Evolutionary conservation across 2,797 vertebrate species (phyloP).

Genomic region (Dipus sagitta): DNA sequence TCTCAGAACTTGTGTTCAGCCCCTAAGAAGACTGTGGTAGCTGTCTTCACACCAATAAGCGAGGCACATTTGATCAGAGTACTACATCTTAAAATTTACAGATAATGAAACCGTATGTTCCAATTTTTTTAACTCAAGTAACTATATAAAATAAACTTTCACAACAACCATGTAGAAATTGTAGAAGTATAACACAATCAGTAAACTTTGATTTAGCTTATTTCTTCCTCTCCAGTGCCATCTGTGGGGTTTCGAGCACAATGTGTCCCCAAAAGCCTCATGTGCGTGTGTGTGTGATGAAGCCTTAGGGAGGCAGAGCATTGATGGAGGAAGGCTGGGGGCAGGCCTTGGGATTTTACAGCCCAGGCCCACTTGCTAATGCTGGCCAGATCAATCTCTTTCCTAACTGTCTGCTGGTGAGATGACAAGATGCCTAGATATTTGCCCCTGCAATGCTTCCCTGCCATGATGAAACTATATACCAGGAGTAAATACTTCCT

Average conservation of each 20-base stretch:
- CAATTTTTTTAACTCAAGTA: constrained; percentile 1
- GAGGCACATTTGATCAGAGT: neutral
- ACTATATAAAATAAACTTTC: constrained; percentile 6
- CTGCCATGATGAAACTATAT: no score
- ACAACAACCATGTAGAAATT: neutral
- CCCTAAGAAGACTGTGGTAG: neutral
- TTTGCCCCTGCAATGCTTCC: no score
- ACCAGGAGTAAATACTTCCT: no score
- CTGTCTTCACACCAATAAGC: neutral
- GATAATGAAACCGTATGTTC: neutral
- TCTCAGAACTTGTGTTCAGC: neutral
- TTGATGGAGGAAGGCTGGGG: no score
- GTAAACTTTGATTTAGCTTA: neutral
- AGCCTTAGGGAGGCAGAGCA: no score
- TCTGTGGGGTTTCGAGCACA: neutral
- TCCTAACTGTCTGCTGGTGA: no score
- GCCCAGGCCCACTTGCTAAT: no score
- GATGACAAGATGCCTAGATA: no score
- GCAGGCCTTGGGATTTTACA: no score
- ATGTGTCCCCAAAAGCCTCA: no score
- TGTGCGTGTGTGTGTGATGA: no score
- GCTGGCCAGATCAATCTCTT: no score
- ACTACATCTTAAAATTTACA: neutral
- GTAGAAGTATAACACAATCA: neutral
- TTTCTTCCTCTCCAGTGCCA: neutral